Evolutionary conservation across 2,888 invertebrate species (phyloP), one percentile per base, ranked within the genome.

Genomic region (Cremastobaeus sp.): DNA sequence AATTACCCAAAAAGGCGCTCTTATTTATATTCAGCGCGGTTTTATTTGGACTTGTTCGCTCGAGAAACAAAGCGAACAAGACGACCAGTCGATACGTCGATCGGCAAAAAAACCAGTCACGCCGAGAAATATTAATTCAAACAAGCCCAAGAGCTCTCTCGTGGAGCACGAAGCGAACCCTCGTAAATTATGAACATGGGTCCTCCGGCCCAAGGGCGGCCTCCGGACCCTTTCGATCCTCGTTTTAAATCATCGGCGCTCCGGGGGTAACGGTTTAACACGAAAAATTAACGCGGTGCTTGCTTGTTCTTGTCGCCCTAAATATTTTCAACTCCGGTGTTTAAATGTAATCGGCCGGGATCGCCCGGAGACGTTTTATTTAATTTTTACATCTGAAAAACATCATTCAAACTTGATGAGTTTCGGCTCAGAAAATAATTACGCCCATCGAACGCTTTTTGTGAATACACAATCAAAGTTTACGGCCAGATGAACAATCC

Each of bases 161-260:
- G 57, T 37, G 35, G 37, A 15, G 54, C 25, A 64, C 17, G 14
- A 43, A 30, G 35, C 11, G 57, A 57, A 57, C 30, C 64, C 59
- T 70, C 74, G 69, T 74, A 74, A 65, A 70, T 74, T 55, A 60
- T 65, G 12, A 54, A 41, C 45, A 48, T 25, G 52, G 69, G 52
- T 14, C 64, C 41, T 47, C 1, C 55, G 41, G 34, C 59, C 60
- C 59, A 43, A 28, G 43, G 34, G 30, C 64, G 43, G 48, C 12
- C 41, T 34, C 39, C 32, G 47, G 62, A 32, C 54, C 50, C 55
- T 18, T 65, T 59, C 35, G 37, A 37, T 43, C 52, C 32, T 48
- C 41, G 34, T 52, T 69, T 64, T 74, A 74, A 74, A 69, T 69
- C 69, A 65, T 69, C 54, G 74, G 59, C 74, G 48, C 69, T 54